Conservation (phyloP, 1,140 invertebrate species). For the Potamilus streckersoni region DNA sequence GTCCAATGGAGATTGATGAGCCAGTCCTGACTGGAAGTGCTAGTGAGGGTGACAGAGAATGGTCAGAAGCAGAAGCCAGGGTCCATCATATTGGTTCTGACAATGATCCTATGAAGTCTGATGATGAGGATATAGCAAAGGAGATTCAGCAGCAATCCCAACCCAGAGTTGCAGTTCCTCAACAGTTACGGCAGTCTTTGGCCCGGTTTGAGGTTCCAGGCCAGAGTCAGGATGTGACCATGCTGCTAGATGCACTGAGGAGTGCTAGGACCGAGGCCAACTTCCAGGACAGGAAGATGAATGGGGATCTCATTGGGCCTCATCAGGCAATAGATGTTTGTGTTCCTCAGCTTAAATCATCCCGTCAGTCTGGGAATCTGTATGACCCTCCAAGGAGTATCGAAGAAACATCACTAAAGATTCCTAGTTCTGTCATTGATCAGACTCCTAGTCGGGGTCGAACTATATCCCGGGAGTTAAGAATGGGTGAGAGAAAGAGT, state of each 20-base stretch:
- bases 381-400: too few species aligned
- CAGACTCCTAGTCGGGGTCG: slow-evolving; percentile 6
- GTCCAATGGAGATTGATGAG: slow-evolving; percentile 29
- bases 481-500: slow-evolving; percentile 22
- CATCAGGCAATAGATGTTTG: slow-evolving; percentile 24
- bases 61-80: slow-evolving; percentile 6
- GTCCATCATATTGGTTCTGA: slow-evolving; percentile 7
- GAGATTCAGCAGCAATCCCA: slow-evolving; percentile 1
- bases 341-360: slow-evolving; percentile 25
- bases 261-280: slow-evolving; percentile 48
- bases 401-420: too few species aligned
- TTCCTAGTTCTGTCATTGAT: too few species aligned
- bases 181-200: slow-evolving; percentile 22
- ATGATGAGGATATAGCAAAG: slow-evolving; percentile 28
- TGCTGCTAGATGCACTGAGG: slow-evolving; percentile 45
- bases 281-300: slow-evolving; percentile 37
- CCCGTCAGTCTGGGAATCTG: too few species aligned
- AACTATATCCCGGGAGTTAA: background rate
- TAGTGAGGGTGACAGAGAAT: slow-evolving; percentile 25
- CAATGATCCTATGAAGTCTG: slow-evolving; percentile 27
- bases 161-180: background rate
- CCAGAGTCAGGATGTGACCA: slow-evolving; percentile 40
- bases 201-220: slow-evolving; percentile 43
- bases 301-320: slow-evolving; percentile 7
- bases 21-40: slow-evolving; percentile 30